phyloP scores from a whole-genome alignment of 2,888 invertebrate species.

The Troides helena region DNA sequence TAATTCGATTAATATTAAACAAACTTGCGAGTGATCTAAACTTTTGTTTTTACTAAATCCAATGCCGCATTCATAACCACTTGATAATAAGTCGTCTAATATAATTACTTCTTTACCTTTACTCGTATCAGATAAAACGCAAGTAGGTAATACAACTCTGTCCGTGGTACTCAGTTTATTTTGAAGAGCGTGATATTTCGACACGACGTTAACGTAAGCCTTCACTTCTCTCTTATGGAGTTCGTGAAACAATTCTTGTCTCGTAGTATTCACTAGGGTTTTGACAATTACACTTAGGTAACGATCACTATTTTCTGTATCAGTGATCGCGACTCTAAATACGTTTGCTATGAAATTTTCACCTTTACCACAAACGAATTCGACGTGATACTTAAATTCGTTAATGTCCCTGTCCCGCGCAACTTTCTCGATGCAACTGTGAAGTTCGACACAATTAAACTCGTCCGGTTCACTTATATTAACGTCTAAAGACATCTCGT shows the following conservation, averaged over 20 bases:
- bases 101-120: constrained; percentile 61
- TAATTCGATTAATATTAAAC: constrained; percentile 51
- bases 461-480: constrained; percentile 71
- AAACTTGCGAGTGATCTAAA: constrained; percentile 48
- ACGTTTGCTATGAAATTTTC: constrained; percentile 65
- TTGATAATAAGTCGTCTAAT: constrained; percentile 56
- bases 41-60: constrained; percentile 49
- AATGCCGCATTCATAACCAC: constrained; percentile 52
- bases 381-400: constrained; percentile 63
- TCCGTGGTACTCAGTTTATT: constrained; percentile 41
- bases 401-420: constrained; percentile 50
- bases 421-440: constrained; percentile 53
- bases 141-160: constrained; percentile 52
- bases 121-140: constrained; percentile 49
- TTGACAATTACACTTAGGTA: constrained; percentile 60
- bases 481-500: constrained; percentile 68
- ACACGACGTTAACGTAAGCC: constrained; percentile 54
- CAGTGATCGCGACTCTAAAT: constrained; percentile 59
- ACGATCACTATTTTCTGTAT: constrained; percentile 43
- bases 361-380: constrained; percentile 59
- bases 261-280: constrained; percentile 61
- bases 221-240: constrained; percentile 63
- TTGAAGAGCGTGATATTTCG: constrained; percentile 52
- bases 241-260: constrained; percentile 62
- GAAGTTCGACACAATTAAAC: constrained; percentile 62